These are phyloP conservation scores for Schlechtendalia chinensis DNA, from an alignment of 1,140 invertebrate genomes.

Conservation along the genomic window DNA sequence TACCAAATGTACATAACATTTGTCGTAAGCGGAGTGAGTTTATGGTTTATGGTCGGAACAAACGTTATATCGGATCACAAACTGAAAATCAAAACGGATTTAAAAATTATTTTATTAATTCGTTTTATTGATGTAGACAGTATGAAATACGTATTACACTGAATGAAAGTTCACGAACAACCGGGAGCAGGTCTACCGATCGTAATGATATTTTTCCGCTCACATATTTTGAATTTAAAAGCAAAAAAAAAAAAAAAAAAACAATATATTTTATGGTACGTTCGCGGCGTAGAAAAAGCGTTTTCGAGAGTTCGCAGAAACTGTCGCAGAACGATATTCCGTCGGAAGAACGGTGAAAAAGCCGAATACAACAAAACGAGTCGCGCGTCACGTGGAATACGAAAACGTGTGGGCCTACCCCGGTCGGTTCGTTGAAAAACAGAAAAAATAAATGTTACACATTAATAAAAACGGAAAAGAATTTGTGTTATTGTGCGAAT, in stretches of 20 bases:
- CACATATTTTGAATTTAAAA: background rate
- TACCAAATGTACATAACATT: too few species aligned
- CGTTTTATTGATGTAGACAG: slow-evolving; percentile 30
- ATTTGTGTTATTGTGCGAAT: slow-evolving; percentile 23
- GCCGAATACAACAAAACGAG: slow-evolving; percentile 26
- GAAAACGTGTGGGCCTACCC: slow-evolving; percentile 35
- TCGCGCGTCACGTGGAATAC: slow-evolving; percentile 39
- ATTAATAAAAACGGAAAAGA: slow-evolving; percentile 48
- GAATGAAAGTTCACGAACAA: slow-evolving; percentile 34
- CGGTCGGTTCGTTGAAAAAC: slow-evolving; percentile 38
- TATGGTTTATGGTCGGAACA: too few species aligned
- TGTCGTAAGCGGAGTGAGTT: too few species aligned
- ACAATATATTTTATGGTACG: background rate
- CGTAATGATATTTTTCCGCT: slow-evolving; percentile 9
- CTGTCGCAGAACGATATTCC: background rate
- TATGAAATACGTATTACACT: slow-evolving; percentile 27
- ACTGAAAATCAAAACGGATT: too few species aligned
- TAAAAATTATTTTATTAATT: slow-evolving; percentile 31
- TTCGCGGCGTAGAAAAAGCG: background rate
- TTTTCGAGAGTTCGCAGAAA: background rate
- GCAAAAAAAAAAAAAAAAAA: background rate
- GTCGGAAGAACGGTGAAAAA: too few species aligned
- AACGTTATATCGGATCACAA: too few species aligned
- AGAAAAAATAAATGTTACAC: slow-evolving; percentile 44
- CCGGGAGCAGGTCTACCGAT: slow-evolving; percentile 21